phyloP scores from a whole-genome alignment of 1,140 invertebrate genomes.

The Zophobas atratus region DNA sequence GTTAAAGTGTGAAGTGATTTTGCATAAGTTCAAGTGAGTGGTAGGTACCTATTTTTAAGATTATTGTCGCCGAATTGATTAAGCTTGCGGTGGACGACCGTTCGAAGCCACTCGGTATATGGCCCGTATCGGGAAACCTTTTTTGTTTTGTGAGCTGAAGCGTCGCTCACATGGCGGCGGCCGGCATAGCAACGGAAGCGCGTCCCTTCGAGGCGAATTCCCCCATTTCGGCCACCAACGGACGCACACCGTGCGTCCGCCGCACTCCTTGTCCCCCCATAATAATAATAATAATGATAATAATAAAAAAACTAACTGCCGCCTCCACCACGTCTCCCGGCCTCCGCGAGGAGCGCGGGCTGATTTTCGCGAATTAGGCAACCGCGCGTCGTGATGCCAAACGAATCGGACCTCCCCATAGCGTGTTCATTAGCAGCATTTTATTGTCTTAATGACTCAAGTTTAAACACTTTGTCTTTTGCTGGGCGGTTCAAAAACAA shows the following conservation, averaged over 20 bases:
- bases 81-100: conserved; percentile 6
- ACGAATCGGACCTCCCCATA: too few species aligned
- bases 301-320: too few species aligned
- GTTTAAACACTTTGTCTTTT: too few species aligned
- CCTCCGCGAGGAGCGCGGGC: too few species aligned
- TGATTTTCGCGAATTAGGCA: too few species aligned
- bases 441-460: too few species aligned
- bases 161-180: conserved; percentile 24
- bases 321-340: too few species aligned
- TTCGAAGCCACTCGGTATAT: background rate
- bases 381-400: too few species aligned
- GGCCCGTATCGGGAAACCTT: background rate
- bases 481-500: too few species aligned
- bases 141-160: conserved; percentile 21
- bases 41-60: conserved; percentile 47
- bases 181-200: conserved; percentile 61
- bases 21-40: conserved; percentile 50
- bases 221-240: conserved; percentile 3
- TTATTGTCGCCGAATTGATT: conserved; percentile 4
- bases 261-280: background rate
- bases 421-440: too few species aligned
- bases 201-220: conserved; percentile 16
- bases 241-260: background rate
- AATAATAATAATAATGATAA: too few species aligned
- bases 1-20: conserved; percentile 63